These are phyloP conservation scores for Prionace glauca DNA, from an alignment of 2,797 vertebrate species.

Conservation along the genomic window DNA sequence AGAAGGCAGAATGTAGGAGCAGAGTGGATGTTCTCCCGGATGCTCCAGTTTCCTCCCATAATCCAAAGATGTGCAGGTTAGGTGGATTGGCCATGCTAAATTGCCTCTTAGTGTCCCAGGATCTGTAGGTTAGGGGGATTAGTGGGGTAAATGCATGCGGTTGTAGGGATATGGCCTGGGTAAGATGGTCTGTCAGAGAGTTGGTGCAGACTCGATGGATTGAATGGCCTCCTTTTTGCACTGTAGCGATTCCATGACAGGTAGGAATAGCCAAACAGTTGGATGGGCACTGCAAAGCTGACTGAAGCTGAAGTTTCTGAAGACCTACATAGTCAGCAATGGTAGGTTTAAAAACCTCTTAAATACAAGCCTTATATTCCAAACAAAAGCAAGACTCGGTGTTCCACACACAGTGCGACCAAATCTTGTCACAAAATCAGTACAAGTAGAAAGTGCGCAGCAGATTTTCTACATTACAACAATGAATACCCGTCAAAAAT, in stretches of 20 bases:
- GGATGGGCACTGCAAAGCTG: not conserved
- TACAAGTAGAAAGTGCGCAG: not conserved
- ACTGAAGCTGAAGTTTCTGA: not conserved
- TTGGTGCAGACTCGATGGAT: too few relatives aligned
- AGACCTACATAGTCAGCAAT: not conserved
- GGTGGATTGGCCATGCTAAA: too few relatives aligned
- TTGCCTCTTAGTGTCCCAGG: too few relatives aligned
- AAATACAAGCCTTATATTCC: not conserved
- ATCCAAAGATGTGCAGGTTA: too few relatives aligned
- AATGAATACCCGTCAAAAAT: too few relatives aligned
- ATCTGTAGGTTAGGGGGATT: too few relatives aligned
- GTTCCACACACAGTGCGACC: not conserved
- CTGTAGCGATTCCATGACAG: not conserved
- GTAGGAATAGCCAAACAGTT: not conserved
- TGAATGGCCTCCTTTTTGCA: too few relatives aligned
- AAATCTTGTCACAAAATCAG: not conserved
- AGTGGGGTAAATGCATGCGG: too few relatives aligned
- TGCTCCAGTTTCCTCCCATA: too few relatives aligned
- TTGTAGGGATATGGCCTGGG: too few relatives aligned
- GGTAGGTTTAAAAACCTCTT: not conserved
- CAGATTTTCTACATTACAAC: not conserved
- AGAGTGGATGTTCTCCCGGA: not conserved
- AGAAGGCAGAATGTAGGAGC: not conserved
- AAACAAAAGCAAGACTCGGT: not conserved
- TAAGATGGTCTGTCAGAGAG: too few relatives aligned